Evolutionary conservation across 2,888 invertebrate genomes (phyloP), one percentile per base, ranked within the genome.

Genomic region (Agrochola macilenta): DNA sequence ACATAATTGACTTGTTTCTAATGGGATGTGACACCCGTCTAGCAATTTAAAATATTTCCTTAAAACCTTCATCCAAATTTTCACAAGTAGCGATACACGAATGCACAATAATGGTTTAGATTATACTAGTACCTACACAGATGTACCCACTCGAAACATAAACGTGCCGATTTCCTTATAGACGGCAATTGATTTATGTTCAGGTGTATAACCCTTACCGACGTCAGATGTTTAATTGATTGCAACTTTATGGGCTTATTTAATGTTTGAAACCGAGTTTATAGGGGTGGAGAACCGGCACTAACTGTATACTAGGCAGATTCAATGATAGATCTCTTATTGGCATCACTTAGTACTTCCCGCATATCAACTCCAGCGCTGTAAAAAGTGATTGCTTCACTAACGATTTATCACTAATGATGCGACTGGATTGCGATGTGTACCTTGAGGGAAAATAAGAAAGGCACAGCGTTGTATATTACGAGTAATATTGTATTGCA

Each of bases 121-220:
- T 76, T 74, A 70, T 73, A 63, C 35, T 35, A 60, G 69, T 69
- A 69, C n/a, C 17, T n/a, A 74, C 64, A 69, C 66, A 74, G 76
- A 79, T 74, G 66, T 74, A 75, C 68, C 66, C 78, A 79, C 82
- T 84, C 80, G 78, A 79, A 87, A 87, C 88, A 89, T 89, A 87
- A 91, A 89, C 85, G 84, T 80, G 82, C 84, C 84, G 80, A 89
- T 90, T 92, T 92, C 91, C 91, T 91, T 90, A 92, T 89, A 87
- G 87, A 84, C 84, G 82, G 82, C 88, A 89, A 90, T 91, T 90
- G 88, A 90, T 92, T 90, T 90, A 90, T 85, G 87, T 86, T 85
- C 84, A 85, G 82, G 77, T 82, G 65, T 87, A 89, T 85, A 83
- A 79, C 78, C 78, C 82, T 83, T 85, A 86, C 85, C 82, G 74